These are phyloP conservation scores for Lichenostomus cassidix DNA, from an alignment of 2,113 vertebrate genomes.

Conservation along the genomic window DNA sequence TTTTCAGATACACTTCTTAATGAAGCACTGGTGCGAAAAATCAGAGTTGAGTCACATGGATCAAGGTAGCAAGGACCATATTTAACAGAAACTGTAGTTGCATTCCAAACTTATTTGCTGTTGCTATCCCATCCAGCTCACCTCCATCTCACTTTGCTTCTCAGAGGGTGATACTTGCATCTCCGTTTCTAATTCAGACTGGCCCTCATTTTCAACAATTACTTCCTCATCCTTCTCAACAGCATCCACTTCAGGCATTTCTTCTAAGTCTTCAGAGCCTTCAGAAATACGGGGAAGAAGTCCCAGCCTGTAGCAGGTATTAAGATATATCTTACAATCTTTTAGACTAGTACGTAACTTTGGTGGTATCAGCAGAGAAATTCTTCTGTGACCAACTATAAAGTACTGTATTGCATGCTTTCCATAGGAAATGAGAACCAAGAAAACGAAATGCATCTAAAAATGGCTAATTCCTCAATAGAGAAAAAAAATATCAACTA, in stretches of 20 bases:
- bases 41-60: neutral
- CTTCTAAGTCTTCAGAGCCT: conserved; percentile 47
- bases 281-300: neutral
- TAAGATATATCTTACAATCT: neutral
- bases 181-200: neutral
- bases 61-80: neutral
- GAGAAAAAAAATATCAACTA: neutral
- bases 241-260: conserved; percentile 7
- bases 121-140: neutral
- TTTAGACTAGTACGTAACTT: neutral
- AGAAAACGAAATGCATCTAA: neutral
- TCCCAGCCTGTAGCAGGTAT: conserved; percentile 49
- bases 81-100: neutral
- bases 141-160: conserved; percentile 63
- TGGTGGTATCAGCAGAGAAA: neutral
- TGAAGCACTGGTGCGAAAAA: neutral
- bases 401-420: neutral
- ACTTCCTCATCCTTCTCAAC: conserved; percentile 5
- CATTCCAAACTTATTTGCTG: neutral
- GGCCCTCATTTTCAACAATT: neutral
- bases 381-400: neutral
- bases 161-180: neutral
- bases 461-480: neutral
- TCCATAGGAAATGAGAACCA: neutral
- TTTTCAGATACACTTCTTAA: neutral